Evolutionary conservation across 2,113 vertebrate species (phyloP).

Genomic region (Cyprinus carpio): DNA sequence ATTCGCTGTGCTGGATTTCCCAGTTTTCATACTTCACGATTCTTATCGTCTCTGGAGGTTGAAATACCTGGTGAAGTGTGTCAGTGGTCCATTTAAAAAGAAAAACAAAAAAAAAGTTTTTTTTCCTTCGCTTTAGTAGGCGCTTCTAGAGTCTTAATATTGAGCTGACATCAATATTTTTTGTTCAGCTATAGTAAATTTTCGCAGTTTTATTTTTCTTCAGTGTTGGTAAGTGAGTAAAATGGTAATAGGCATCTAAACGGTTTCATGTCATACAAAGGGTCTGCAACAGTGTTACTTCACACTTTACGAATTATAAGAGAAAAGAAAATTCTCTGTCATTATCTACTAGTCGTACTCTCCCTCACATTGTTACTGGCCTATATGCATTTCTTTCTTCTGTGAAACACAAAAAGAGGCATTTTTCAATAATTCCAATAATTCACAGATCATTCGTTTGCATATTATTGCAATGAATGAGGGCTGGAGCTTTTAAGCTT

Average conservation of each 20-base stretch:
- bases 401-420: background rate
- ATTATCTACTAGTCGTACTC: too few relatives aligned
- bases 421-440: background rate
- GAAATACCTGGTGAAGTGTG: slow-evolving; percentile 89
- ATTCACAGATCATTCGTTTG: background rate
- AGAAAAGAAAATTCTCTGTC: too few relatives aligned
- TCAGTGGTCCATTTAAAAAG: background rate
- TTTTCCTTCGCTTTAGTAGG: too few relatives aligned
- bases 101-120: too few relatives aligned
- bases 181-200: too few relatives aligned
- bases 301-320: background rate
- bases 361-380: background rate
- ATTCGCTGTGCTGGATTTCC: slow-evolving; percentile 98
- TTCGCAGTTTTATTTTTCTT: too few relatives aligned
- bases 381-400: background rate
- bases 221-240: background rate
- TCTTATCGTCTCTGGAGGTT: slow-evolving; percentile 89
- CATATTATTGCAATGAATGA: background rate
- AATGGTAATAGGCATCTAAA: background rate
- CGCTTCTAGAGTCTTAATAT: background rate
- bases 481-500: background rate
- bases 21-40: slow-evolving; percentile 95
- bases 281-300: background rate
- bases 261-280: background rate
- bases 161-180: background rate